A percentile compares a stretch with the other conserved stretches of the same genome.
Evolutionary conservation across 2,888 invertebrate genomes (phyloP).

Genomic region (Apocheima hispidaria): DNA sequence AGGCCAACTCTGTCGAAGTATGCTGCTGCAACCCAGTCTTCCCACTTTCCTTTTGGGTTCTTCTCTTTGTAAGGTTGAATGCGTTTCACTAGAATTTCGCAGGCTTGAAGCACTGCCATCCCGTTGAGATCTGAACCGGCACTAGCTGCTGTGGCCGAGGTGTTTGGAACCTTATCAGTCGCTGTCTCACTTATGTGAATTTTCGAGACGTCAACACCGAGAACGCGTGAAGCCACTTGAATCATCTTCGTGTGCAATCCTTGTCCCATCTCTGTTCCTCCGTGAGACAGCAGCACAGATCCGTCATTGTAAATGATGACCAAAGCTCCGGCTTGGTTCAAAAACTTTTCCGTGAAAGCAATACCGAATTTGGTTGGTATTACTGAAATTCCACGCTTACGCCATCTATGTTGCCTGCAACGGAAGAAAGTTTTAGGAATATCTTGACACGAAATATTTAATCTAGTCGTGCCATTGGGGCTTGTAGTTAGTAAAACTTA

Average conservation of each 20-base stretch:
- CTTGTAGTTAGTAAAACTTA: slow-evolving; percentile 60
- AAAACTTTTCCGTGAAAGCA: slow-evolving; percentile 90
- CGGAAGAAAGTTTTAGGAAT: not conserved
- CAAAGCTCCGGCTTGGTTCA: slow-evolving; percentile 95
- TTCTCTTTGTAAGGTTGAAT: slow-evolving; percentile 90
- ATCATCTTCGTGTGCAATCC: slow-evolving; percentile 98
- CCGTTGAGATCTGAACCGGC: slow-evolving; percentile 96
- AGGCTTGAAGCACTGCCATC: slow-evolving; percentile 95
- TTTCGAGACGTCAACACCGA: slow-evolving; percentile 89
- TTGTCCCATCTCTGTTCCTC: slow-evolving; percentile 99
- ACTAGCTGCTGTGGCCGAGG: slow-evolving; percentile 96
- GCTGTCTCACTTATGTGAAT: slow-evolving; percentile 94
- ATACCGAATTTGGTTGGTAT: slow-evolving; percentile 95
- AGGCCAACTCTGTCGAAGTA: slow-evolving; percentile 92
- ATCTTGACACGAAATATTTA: not conserved
- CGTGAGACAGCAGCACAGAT: slow-evolving; percentile 94
- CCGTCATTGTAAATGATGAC: slow-evolving; percentile 95
- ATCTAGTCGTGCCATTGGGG: not conserved
- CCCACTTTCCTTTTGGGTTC: slow-evolving; percentile 93
- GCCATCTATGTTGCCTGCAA: slow-evolving; percentile 91
- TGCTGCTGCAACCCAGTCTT: slow-evolving; percentile 92
- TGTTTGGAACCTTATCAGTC: slow-evolving; percentile 96
- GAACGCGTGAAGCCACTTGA: slow-evolving; percentile 92
- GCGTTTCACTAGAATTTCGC: slow-evolving; percentile 90
- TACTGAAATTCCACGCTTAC: slow-evolving; percentile 93